Evolutionary conservation across 1,140 invertebrate species (phyloP).

Genomic region (Ceratina japonica): DNA sequence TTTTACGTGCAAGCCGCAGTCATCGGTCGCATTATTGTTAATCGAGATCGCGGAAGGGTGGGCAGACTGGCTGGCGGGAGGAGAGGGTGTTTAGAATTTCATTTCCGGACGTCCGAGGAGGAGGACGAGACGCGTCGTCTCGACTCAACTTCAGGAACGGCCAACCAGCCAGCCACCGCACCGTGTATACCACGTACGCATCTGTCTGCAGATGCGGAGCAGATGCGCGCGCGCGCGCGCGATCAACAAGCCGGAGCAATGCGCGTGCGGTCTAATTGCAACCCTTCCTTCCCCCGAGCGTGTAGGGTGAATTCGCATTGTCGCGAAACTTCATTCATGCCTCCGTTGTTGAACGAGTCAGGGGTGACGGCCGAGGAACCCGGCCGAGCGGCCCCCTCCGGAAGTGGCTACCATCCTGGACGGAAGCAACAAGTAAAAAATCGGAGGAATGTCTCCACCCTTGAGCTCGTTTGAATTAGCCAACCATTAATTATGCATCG

Average conservation of each 20-base stretch:
- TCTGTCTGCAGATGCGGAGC: constrained; percentile 72
- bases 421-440: constrained; percentile 39
- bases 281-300: constrained; percentile 47
- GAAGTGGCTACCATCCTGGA: constrained; percentile 34
- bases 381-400: constrained; percentile 30
- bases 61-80: constrained; percentile 36
- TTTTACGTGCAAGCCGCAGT: constrained; percentile 13
- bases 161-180: constrained; percentile 17
- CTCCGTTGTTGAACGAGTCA: constrained; percentile 31
- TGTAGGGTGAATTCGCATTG: constrained; percentile 61
- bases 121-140: constrained; percentile 39
- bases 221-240: constrained; percentile 61
- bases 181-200: constrained; percentile 40
- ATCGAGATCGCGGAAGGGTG: constrained; percentile 6
- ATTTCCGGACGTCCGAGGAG: constrained; percentile 67
- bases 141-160: constrained; percentile 21
- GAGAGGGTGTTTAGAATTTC: constrained; percentile 72
- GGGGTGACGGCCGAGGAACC: constrained; percentile 51
- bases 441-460: constrained; percentile 2
- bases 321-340: constrained; percentile 62
- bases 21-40: constrained; percentile 31
- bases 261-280: constrained; percentile 65
- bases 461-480: neutral
- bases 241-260: constrained; percentile 46
- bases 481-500: constrained; percentile 7